Evolutionary conservation across 1,140 invertebrate genomes (phyloP), one percentile per base, ranked within the genome.

Genomic region (Mizuhopecten yessoensis): DNA sequence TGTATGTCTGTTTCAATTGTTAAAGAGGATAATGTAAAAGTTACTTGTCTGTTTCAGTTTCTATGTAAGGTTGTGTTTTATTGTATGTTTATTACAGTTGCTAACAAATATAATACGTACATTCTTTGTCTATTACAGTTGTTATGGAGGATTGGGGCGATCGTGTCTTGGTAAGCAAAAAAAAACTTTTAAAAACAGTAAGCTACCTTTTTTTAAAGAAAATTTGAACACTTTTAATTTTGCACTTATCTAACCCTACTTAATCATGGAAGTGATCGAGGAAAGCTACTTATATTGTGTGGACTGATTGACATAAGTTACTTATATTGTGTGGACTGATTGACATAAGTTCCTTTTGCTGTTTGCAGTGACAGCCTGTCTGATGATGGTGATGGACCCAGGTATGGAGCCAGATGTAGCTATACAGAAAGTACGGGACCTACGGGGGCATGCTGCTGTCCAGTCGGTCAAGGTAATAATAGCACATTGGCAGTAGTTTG

Each of bases 391-490:
- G 23, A 90, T 95, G 34, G 94, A 95, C 92, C 87, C 93, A 20
- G 88, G 86, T 39, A 45, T 95, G 33, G 87, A 88, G 34, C 91
- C 94, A 33, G 94, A 95, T 86, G 91, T 92, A 87, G 94, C 94
- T 13, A 95, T 95, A 89, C 89, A 93, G 34, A 94, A 90, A 89
- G 33, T 95, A 23, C 91, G 94, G 87, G 92, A 93, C 34, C 42
- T 96, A 33, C 90, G 94, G 89, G 95, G 95, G n/a, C 92, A 93
- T 33, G 89, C 92, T 20, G 95, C 95, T 34, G 93, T 96, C 39
- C 95, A 95, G 88, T 95, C 95, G 88, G 94, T 96, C 15, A 95
- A 95, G 92, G 95, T 96, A 93, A 29, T 90, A 23, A 17, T 90
- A 34, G 23, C 33, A 34, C 33, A n/a, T n/a, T n/a, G n/a, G n/a